Evolutionary conservation across 2,888 invertebrate species (phyloP).

Genomic region (Protophormia terraenovae): DNA sequence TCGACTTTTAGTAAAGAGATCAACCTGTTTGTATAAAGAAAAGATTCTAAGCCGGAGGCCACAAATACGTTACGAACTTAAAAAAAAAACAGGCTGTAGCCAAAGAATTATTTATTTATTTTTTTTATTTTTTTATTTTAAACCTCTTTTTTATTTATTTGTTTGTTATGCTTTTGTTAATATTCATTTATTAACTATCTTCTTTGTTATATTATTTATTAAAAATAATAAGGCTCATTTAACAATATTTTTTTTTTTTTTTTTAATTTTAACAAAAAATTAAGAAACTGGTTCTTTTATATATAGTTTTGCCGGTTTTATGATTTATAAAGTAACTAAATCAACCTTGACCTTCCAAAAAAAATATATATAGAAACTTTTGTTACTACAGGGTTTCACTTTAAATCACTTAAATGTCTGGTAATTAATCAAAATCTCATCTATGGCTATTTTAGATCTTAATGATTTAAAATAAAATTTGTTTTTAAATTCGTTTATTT

Average conservation of each 20-base stretch:
- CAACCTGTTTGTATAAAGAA: slow-evolving; percentile 39
- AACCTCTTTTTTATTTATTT: neutral
- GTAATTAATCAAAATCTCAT: slow-evolving; percentile 52
- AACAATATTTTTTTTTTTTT: neutral
- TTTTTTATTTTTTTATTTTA: neutral
- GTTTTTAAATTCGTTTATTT: neutral
- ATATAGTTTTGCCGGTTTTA: neutral
- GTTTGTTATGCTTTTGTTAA: neutral
- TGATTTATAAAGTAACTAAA: slow-evolving; percentile 1
- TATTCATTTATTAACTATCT: neutral
- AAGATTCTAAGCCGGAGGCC: neutral
- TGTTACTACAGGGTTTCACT: neutral
- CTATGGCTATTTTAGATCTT: slow-evolving; percentile 6
- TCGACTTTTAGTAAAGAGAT: slow-evolving; percentile 9
- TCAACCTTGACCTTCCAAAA: slow-evolving; percentile 52
- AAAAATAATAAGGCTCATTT: neutral
- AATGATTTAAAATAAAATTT: slow-evolving; percentile 10
- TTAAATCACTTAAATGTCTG: slow-evolving; percentile 18
- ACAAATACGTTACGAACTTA: neutral
- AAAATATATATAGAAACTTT: too few relatives aligned
- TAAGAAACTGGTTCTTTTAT: slow-evolving; percentile 28
- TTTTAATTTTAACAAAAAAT: neutral
- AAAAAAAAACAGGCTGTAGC: neutral
- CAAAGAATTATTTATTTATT: neutral
- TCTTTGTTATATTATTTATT: neutral